Evolutionary conservation across 1,140 invertebrate genomes (phyloP).

Genomic region (Daktulosphaira vitifoliae): DNA sequence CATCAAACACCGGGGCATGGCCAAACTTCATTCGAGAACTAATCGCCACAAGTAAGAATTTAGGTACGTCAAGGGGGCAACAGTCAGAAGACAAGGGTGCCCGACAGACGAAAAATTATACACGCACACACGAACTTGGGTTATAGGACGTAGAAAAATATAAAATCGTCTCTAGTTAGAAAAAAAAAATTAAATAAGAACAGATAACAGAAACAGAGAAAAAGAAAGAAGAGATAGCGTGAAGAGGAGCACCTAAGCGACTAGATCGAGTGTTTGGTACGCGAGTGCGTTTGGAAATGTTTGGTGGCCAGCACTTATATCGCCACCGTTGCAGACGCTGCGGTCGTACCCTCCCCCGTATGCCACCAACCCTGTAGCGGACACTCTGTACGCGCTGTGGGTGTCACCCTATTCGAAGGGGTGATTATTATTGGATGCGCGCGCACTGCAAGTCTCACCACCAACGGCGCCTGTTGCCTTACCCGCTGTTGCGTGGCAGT

Average conservation of each 20-base stretch:
- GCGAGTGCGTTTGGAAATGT: slow-evolving; percentile 34
- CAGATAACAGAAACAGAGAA: slow-evolving; percentile 12
- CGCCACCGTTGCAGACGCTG: slow-evolving; percentile 32
- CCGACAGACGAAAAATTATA: neutral
- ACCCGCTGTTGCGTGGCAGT: slow-evolving; percentile 25
- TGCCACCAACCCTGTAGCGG: neutral
- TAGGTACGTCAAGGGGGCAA: too few species aligned
- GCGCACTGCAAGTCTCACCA: slow-evolving; percentile 19
- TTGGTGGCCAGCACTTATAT: slow-evolving; percentile 31
- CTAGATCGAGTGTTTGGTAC: slow-evolving; percentile 30
- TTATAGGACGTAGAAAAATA: too few species aligned
- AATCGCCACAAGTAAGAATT: too few species aligned
- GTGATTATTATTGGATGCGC: slow-evolving; percentile 32
- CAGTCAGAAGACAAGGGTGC: neutral
- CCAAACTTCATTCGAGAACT: slow-evolving; percentile 28
- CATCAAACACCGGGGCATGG: slow-evolving; percentile 50
- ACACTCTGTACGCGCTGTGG: neutral
- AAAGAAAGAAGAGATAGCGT: slow-evolving; percentile 28
- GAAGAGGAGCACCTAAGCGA: slow-evolving; percentile 33
- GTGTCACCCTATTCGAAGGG: slow-evolving; percentile 29
- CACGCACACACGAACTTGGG: neutral
- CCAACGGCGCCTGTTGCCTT: slow-evolving; percentile 19
- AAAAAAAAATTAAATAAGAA: slow-evolving; percentile 1
- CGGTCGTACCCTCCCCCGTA: slow-evolving; percentile 7
- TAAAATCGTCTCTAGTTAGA: neutral